Evolutionary conservation across 2,888 invertebrate genomes (phyloP).

Genomic region (Aporophyla lueneburgensis): DNA sequence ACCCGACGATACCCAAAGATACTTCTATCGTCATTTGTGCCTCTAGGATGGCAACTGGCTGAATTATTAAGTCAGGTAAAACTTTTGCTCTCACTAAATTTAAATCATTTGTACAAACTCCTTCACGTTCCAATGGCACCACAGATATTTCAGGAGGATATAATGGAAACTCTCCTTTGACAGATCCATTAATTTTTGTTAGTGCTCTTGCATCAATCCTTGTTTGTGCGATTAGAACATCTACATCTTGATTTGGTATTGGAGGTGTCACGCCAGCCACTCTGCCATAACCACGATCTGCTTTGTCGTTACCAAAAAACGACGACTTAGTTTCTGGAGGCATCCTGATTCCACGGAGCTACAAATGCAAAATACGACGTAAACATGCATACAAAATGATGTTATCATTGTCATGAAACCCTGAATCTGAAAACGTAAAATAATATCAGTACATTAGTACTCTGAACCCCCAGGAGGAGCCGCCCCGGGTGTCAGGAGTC

Average conservation of each 20-base stretch:
- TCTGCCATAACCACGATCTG: conserved; percentile 73
- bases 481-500: too few species aligned
- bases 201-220: conserved; percentile 78
- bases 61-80: conserved; percentile 73
- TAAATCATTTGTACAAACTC: conserved; percentile 83
- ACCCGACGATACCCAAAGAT: conserved; percentile 83
- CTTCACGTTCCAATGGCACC: conserved; percentile 70
- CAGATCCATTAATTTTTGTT: conserved; percentile 75
- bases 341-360: conserved; percentile 79
- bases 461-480: not conserved
- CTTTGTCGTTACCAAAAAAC: conserved; percentile 79
- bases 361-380: not conserved
- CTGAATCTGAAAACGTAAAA: not conserved
- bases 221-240: conserved; percentile 81
- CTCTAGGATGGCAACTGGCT: conserved; percentile 75
- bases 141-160: conserved; percentile 75
- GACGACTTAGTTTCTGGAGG: conserved; percentile 48
- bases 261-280: conserved; percentile 53
- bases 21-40: conserved; percentile 84
- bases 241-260: conserved; percentile 66
- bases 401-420: too few species aligned
- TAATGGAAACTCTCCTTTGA: conserved; percentile 81
- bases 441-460: not conserved
- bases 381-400: not conserved
- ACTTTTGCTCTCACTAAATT: conserved; percentile 75